Evolutionary conservation across 2,888 invertebrate genomes (phyloP).

Genomic region (Ophioninae sp.): DNA sequence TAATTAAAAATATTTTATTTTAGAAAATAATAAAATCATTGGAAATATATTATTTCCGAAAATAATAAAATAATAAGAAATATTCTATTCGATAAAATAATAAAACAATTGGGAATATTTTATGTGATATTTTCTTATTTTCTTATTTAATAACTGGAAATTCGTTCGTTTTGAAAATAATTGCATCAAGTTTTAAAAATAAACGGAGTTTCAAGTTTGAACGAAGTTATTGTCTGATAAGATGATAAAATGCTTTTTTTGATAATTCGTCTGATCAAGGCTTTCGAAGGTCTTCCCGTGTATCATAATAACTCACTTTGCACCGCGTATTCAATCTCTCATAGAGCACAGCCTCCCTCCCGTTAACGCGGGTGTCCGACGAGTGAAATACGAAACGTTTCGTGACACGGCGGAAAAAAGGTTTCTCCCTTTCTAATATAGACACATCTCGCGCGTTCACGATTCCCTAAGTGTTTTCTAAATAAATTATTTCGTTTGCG

Average conservation of each 20-base stretch:
- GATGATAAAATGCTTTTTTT: background rate
- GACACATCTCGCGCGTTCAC: constrained; percentile 34
- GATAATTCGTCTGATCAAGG: background rate
- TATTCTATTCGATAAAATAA: too few species aligned
- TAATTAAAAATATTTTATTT: too few species aligned
- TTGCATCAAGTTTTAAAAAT: background rate
- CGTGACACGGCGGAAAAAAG: constrained; percentile 41
- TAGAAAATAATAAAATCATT: too few species aligned
- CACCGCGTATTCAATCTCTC: constrained; percentile 29
- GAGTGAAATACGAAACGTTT: constrained; percentile 48
- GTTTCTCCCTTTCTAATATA: constrained; percentile 9
- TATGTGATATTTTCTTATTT: too few species aligned
- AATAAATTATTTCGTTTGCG: constrained; percentile 60
- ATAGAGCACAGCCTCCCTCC: background rate
- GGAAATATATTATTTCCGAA: too few species aligned
- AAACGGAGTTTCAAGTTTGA: background rate
- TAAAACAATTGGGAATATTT: too few species aligned
- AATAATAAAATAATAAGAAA: too few species aligned
- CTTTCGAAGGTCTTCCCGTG: background rate
- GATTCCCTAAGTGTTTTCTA: constrained; percentile 60
- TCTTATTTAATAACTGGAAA: too few species aligned
- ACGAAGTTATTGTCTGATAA: background rate
- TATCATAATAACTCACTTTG: constrained; percentile 22
- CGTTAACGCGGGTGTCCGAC: constrained; percentile 47
- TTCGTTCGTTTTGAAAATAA: background rate